phyloP scores from a whole-genome alignment of 2,888 invertebrate species.

The Cataglyphis rosenhaueri region DNA sequence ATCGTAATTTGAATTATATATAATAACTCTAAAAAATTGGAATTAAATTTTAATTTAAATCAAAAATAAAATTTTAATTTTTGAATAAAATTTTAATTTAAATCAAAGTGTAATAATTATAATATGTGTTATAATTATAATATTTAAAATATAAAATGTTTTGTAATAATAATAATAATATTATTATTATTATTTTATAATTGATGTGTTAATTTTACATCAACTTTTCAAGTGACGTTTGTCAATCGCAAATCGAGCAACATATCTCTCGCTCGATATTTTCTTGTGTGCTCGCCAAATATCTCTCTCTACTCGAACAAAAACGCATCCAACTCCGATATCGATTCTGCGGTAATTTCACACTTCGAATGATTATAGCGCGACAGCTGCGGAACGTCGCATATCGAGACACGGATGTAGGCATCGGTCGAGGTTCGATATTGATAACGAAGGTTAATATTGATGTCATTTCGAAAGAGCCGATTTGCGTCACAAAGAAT shows the following conservation, averaged over 20 bases:
- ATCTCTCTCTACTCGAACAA: constrained; percentile 55
- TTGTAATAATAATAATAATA: background rate
- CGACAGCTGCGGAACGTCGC: constrained; percentile 72
- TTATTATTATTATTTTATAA: background rate
- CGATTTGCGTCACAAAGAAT: constrained; percentile 27
- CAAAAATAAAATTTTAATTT: background rate
- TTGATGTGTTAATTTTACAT: background rate
- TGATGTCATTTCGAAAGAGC: constrained; percentile 31
- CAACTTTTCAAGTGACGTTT: background rate
- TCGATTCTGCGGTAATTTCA: constrained; percentile 74
- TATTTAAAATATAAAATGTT: background rate
- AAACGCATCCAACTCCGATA: constrained; percentile 67
- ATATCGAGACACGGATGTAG: constrained; percentile 59
- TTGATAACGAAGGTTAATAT: constrained; percentile 53
- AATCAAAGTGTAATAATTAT: background rate
- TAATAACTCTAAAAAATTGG: background rate
- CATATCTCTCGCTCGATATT: constrained; percentile 52
- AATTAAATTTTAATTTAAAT: constrained; percentile 20
- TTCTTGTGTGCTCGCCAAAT: constrained; percentile 64
- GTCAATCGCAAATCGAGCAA: background rate
- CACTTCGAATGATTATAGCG: constrained; percentile 71
- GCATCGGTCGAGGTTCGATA: constrained; percentile 49
- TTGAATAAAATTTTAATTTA: background rate
- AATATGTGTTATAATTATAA: background rate
- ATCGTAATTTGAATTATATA: background rate